Conservation (phyloP, 2,113 vertebrate genomes). For the Zosterops lateralis region DNA sequence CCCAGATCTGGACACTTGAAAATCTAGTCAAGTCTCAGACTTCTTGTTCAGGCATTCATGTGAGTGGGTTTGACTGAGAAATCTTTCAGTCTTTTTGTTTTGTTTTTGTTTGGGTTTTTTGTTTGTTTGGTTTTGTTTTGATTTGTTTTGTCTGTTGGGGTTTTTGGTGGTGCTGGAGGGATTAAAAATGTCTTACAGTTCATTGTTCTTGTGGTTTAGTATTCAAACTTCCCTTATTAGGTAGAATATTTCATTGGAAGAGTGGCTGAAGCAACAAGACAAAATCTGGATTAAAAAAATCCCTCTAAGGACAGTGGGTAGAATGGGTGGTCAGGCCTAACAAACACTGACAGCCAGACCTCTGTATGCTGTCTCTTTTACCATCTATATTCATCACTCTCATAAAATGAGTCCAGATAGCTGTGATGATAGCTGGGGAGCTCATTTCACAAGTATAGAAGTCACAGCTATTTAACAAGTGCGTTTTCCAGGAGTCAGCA, state of each 20-base stretch:
- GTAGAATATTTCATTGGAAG: neutral
- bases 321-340: neutral
- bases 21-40: neutral
- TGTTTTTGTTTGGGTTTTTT: neutral
- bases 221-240: neutral
- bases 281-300: neutral
- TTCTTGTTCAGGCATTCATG: neutral
- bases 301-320: neutral
- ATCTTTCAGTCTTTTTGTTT: neutral
- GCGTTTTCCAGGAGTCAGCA: conserved; percentile 26
- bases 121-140: neutral
- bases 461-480: neutral
- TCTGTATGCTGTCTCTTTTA: neutral
- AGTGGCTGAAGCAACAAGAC: neutral
- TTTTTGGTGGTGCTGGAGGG: neutral
- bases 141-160: neutral
- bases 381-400: neutral
- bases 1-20: neutral
- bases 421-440: neutral
- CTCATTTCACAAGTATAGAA: neutral
- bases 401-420: neutral
- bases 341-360: neutral
- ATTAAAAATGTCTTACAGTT: neutral
- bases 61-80: neutral
- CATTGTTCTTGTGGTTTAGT: neutral